Conservation (phyloP, 2,888 invertebrate species). For the Heliconius ismenius region DNA sequence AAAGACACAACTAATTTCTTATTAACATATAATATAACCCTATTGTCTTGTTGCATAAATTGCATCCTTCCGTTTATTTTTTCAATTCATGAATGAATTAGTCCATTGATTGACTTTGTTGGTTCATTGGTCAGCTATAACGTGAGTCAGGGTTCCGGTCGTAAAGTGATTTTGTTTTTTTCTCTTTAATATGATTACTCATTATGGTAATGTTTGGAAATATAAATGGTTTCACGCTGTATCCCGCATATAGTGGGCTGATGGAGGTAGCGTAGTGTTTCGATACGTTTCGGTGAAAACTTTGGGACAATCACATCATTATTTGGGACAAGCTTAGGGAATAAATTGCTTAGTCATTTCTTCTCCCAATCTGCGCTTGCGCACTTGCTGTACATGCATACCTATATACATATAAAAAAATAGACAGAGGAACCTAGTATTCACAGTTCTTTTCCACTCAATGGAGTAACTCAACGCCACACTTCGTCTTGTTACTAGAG, state of each 20-base stretch:
- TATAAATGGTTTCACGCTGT: background rate
- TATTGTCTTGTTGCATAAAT: constrained; percentile 12
- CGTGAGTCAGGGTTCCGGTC: constrained; percentile 64
- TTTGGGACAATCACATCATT: too few species aligned
- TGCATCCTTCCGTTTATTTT: constrained; percentile 51
- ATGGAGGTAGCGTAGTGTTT: background rate
- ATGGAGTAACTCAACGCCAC: background rate
- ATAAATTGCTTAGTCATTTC: too few species aligned
- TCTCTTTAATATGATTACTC: constrained; percentile 14
- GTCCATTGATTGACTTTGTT: constrained; percentile 58
- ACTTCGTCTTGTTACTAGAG: background rate
- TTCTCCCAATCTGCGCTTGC: too few species aligned
- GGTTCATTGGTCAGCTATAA: constrained; percentile 50
- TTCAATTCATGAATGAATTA: constrained; percentile 51
- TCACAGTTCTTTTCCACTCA: too few species aligned
- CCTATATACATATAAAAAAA: too few species aligned
- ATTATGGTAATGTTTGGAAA: background rate
- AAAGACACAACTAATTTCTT: background rate
- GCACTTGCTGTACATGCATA: too few species aligned
- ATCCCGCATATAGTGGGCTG: background rate
- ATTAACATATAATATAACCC: background rate
- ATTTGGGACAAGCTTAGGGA: too few species aligned
- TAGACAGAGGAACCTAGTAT: too few species aligned
- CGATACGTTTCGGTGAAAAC: background rate
- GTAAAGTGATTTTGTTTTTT: constrained; percentile 24